Evolutionary conservation across 2,113 vertebrate species (phyloP).

Genomic region (Anser cygnoides): DNA sequence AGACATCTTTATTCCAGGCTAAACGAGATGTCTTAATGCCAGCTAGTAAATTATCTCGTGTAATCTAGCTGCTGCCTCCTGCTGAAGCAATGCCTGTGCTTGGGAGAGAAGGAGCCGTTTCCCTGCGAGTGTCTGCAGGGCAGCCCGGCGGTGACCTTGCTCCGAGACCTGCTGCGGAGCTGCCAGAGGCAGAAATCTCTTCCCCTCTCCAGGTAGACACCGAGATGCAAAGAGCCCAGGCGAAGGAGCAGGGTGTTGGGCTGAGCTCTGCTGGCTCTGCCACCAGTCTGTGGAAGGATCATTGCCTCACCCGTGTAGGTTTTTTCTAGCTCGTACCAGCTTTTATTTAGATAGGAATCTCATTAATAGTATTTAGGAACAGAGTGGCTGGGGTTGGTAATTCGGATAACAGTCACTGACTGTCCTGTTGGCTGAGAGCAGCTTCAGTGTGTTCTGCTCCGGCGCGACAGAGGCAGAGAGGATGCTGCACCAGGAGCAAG

Average conservation of each 20-base stretch:
- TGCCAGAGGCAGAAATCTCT: neutral
- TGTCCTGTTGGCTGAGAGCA: neutral
- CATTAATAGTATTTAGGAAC: neutral
- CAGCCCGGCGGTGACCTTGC: neutral
- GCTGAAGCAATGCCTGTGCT: neutral
- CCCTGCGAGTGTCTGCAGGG: neutral
- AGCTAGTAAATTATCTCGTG: constrained; percentile 7
- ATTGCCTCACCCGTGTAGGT: neutral
- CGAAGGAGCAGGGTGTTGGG: neutral
- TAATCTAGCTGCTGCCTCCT: neutral
- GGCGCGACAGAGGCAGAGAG: neutral
- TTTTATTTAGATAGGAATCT: neutral
- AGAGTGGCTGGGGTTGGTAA: neutral
- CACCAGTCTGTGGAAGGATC: rapidly evolving
- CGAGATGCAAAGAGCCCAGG: neutral
- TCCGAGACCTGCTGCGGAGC: neutral
- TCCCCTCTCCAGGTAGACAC: neutral
- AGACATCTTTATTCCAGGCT: constrained; percentile 28
- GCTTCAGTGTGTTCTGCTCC: neutral
- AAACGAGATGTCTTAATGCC: constrained; percentile 36
- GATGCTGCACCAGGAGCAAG: neutral
- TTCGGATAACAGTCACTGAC: neutral
- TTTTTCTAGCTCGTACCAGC: neutral
- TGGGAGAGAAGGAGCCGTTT: neutral
- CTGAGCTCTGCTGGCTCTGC: neutral